Base-by-base conservation (phyloP, 2,113 vertebrate species). In the Todiramphus chloris region DNA sequence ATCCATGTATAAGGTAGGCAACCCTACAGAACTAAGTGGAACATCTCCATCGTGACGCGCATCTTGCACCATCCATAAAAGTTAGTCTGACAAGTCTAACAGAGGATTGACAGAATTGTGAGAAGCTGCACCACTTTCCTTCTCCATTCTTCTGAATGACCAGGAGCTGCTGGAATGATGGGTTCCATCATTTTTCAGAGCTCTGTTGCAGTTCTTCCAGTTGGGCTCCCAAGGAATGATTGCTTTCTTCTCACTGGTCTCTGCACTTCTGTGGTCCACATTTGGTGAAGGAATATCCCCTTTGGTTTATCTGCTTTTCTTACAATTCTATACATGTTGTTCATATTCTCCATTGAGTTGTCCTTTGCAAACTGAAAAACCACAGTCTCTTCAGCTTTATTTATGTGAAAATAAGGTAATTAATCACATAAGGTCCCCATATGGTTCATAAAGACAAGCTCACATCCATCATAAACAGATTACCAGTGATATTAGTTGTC, bases 31-130 rank as follows among this genome's bases (percentile, higher is more conserved):
- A 14, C 63, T 33, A 16, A 73, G 64, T 3, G 2, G 37, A 68
- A 5, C 27, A 14, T 37, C 31, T 68, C 74, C 25, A 16, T 55
- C 0, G 0, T 16, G 43, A 17, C 35, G 31, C 51, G 9, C 13
- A 8, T 18, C 83, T 83, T 28, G 44, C 50, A 37, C 16, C 18
- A 31, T 50, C n/a, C 7, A 3, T 6, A 8, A 24, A 41, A 74
- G 21, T 44, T 69, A 41, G 21, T 58, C 18, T 31, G 44, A 3
- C 30, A 21, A 44, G 41, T 53, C 55, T 28, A 78, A 10, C 46
- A n/a, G 20, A 55, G 60, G 46, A 41, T 18, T 81, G 69, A 8
- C 19, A 81, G 56, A 67, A n/a, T 7, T 82, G 31, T 44, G 30
- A 44, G 35, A 19, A 39, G 43, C 46, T 63, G 35, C 5, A 28